phyloP scores from a whole-genome alignment of 2,113 vertebrate genomes.

The human region GRCh38 chrX:148619501-148620000 shows the following conservation, averaged over 20 bases:
- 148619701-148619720: not conserved
- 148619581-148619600: not conserved
- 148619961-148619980: not conserved
- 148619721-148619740: not conserved
- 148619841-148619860: not conserved
- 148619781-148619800: not conserved
- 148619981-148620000: not conserved
- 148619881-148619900: conserved; percentile 5
- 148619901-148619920: conserved; percentile 27
- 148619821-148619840: not conserved
- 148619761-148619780: not conserved
- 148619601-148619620: not conserved
- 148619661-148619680: not conserved
- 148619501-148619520: not conserved
- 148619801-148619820: not conserved
- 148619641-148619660: not conserved
- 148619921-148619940: conserved; percentile 34
- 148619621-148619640: not conserved
- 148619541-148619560: not conserved
- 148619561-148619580: not conserved
- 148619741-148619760: not conserved
- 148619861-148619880: not conserved
- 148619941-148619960: conserved; percentile 44
- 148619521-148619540: not conserved
- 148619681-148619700: not conserved